These are phyloP conservation scores for Phyllotis vaccarum DNA, from an alignment of 2,797 vertebrate genomes.

Conservation along the genomic window DNA sequence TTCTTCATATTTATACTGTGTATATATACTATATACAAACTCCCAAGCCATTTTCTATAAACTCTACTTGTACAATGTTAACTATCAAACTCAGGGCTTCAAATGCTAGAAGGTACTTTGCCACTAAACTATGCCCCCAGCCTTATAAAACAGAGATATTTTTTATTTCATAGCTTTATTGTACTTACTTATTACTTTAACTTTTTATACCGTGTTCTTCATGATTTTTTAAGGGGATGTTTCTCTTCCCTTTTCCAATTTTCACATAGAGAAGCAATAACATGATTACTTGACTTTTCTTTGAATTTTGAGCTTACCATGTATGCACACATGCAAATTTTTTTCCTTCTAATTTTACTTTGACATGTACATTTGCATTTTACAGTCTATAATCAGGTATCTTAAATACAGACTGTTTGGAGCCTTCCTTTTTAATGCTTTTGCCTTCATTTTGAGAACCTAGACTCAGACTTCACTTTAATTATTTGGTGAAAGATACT, in stretches of 20 bases:
- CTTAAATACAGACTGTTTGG: rapidly evolving
- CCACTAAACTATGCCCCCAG: neutral
- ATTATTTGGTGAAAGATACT: neutral
- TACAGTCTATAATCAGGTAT: neutral
- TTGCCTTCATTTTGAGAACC: neutral
- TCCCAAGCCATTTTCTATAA: neutral
- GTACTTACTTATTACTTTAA: neutral
- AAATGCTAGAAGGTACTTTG: neutral
- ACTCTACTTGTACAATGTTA: neutral
- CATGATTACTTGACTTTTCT: neutral
- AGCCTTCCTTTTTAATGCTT: neutral
- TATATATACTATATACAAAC: neutral
- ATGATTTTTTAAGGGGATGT: neutral
- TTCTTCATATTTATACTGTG: neutral
- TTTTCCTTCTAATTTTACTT: neutral
- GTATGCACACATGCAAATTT: neutral
- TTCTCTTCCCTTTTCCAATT: neutral
- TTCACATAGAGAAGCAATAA: neutral
- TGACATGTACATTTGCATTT: neutral
- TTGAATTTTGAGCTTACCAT: neutral
- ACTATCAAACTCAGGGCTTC: neutral
- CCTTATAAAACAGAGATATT: neutral
- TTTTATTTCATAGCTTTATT: neutral
- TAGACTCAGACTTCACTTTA: neutral
- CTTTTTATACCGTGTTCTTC: neutral